Evolutionary conservation across 2,888 invertebrate genomes (phyloP), one percentile per base, ranked within the genome.

Genomic region (Drosophila paramelanica): DNA sequence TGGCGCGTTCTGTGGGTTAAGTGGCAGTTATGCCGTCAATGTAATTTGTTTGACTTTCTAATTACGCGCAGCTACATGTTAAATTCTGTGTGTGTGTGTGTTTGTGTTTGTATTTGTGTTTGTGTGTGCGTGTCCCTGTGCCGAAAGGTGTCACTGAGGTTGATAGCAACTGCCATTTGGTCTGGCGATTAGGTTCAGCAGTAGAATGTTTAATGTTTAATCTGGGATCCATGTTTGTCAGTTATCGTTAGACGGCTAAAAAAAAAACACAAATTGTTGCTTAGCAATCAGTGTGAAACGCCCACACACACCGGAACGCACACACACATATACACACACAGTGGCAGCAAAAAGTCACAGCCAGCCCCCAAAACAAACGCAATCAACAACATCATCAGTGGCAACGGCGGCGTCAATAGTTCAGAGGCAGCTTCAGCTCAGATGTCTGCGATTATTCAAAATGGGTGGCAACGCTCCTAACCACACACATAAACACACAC

Each of bases 31-130:
- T 42, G 67, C 51, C 72, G 60, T 66, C 59, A 42, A 59, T 57
- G 65, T 77, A 70, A 81, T 79, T 77, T 82, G 75, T 77, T 82
- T 79, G 77, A 70, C 73, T 80, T 82, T 82, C 70, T 82, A 81
- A 81, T 81, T 81, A 81, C 73, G 77, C 68, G 58, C 17, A 41
- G 11, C 31, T 23, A 23, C 23, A 23, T 4, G 23, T 23, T 4
- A 23, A 23, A 23, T 2, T 23, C 4, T 11, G 3, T 50, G 20
- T 51, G 11, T 55, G 31, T 23, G n/a, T 47, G 57, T 27, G 45
- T 41, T 20, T 52, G 49, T 55, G 20, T 11, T 33, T 20, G 42
- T 10, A 17, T 17, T 10, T 59, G 38, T 13, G 41, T 27, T 61
- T 51, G 13, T 42, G 27, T n/a, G 10, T 4, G 38, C 14, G 47